These are phyloP conservation scores for Ammodytes marinus DNA, from an alignment of 2,113 vertebrate species.

Conservation along the genomic window DNA sequence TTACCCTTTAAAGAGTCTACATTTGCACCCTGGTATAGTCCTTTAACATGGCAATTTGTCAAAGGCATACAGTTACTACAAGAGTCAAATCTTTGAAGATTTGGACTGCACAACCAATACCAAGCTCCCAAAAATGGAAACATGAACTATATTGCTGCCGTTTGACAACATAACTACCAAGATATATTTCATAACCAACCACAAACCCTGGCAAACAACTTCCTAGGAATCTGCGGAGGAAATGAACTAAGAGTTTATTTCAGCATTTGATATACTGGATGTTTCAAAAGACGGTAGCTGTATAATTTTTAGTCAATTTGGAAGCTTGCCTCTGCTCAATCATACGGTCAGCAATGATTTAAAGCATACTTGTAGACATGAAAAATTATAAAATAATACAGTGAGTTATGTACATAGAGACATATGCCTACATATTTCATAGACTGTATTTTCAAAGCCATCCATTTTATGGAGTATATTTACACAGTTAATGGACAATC, in stretches of 20 bases:
- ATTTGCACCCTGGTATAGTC: no score
- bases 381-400: constrained; percentile 63
- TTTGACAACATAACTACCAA: constrained; percentile 27
- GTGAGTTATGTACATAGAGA: constrained; percentile 53
- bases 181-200: constrained; percentile 57
- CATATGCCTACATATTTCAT: constrained; percentile 31
- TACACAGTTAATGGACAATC: constrained; percentile 30
- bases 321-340: constrained; percentile 49
- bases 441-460: constrained; percentile 27
- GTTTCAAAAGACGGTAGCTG: constrained; percentile 52
- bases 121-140: constrained; percentile 24
- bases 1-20: no score
- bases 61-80: no score
- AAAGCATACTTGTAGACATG: constrained; percentile 35
- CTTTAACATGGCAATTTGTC: no score
- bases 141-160: constrained; percentile 32
- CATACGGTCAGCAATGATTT: constrained; percentile 52
- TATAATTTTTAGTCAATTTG: constrained; percentile 69
- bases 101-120: not conserved
- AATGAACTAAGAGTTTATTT: constrained; percentile 59
- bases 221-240: constrained; percentile 45
- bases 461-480: constrained; percentile 18
- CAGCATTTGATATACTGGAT: constrained; percentile 50
- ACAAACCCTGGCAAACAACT: constrained; percentile 61
- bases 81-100: not conserved